A percentile compares a stretch with the other conserved stretches of the same genome.
These are phyloP conservation scores for Arctocebus calabarensis DNA, from an alignment of 2,797 vertebrate genomes.

Conservation along the genomic window DNA sequence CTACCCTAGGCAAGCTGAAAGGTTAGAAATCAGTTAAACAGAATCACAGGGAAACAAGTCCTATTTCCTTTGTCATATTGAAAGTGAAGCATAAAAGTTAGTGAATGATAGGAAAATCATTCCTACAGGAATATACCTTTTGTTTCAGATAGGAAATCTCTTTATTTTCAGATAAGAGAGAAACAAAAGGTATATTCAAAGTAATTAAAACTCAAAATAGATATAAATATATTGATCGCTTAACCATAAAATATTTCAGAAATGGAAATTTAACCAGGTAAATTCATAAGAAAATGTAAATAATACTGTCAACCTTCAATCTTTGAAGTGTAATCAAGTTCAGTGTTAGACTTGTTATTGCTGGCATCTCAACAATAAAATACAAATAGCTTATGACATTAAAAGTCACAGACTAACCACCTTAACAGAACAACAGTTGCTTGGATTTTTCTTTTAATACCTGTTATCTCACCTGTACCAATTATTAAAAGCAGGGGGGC, in stretches of 20 bases:
- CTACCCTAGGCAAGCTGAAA: conserved; percentile 97
- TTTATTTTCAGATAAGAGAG: too few relatives aligned
- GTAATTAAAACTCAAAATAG: conserved; percentile 42
- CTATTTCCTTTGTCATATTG: conserved; percentile 14
- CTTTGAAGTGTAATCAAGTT: conserved; percentile 13
- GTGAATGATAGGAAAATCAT: too few relatives aligned
- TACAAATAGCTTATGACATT: not conserved
- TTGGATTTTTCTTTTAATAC: not conserved
- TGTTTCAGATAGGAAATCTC: too few relatives aligned
- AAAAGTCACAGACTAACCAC: not conserved
- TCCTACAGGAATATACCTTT: too few relatives aligned
- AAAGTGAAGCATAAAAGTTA: conserved; percentile 43
- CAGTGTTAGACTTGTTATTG: not conserved
- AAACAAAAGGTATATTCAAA: conserved; percentile 34
- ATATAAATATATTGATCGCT: not conserved
- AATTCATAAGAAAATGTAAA: conserved; percentile 5
- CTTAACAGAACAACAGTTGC: not conserved
- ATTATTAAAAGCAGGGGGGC: not conserved
- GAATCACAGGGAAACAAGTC: conserved; percentile 31
- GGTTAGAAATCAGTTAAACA: conserved; percentile 67
- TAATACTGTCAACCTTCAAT: not conserved
- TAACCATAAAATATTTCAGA: conserved; percentile 10
- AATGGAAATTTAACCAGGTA: conserved; percentile 37
- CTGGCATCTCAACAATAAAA: not conserved
- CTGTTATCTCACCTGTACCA: not conserved